These are phyloP conservation scores for Epinephelus moara DNA, from an alignment of 2,113 vertebrate species.

Conservation along the genomic window DNA sequence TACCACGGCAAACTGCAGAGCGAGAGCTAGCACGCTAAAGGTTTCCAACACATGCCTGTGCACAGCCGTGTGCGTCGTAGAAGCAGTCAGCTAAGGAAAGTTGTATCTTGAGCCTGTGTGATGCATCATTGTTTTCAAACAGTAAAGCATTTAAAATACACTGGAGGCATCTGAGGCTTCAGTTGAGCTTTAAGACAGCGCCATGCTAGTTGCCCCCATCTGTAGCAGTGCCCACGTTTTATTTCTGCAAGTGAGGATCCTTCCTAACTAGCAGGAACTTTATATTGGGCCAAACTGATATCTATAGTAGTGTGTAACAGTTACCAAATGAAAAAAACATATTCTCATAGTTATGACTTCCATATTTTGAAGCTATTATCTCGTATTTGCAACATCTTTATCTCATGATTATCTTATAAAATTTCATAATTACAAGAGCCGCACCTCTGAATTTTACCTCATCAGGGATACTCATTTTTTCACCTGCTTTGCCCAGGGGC, in stretches of 20 bases:
- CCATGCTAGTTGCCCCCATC: slow-evolving; percentile 7
- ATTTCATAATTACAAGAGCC: neutral
- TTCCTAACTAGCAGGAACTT: neutral
- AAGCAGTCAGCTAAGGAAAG: slow-evolving; percentile 81
- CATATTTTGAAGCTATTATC: neutral
- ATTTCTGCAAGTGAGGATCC: neutral
- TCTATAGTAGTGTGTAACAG: neutral
- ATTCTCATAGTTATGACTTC: neutral
- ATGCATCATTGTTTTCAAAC: slow-evolving; percentile 49
- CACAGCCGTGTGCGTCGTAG: slow-evolving; percentile 82
- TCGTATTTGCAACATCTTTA: neutral
- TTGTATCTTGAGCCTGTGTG: slow-evolving; percentile 33
- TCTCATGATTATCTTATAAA: neutral
- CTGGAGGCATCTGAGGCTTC: slow-evolving; percentile 23
- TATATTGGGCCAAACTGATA: neutral
- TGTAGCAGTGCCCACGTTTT: neutral
- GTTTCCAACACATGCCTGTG: slow-evolving; percentile 85
- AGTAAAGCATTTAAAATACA: slow-evolving; percentile 53
- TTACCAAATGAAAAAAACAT: neutral
- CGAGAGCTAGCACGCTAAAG: slow-evolving; percentile 71
- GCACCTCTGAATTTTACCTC: neutral
- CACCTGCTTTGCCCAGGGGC: too few relatives aligned
- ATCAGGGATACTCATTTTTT: too few relatives aligned
- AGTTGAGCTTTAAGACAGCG: slow-evolving; percentile 1
- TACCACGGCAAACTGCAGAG: slow-evolving; percentile 84